Base-by-base conservation (phyloP, 2,888 invertebrate species). In the Drosophila testacea region DNA sequence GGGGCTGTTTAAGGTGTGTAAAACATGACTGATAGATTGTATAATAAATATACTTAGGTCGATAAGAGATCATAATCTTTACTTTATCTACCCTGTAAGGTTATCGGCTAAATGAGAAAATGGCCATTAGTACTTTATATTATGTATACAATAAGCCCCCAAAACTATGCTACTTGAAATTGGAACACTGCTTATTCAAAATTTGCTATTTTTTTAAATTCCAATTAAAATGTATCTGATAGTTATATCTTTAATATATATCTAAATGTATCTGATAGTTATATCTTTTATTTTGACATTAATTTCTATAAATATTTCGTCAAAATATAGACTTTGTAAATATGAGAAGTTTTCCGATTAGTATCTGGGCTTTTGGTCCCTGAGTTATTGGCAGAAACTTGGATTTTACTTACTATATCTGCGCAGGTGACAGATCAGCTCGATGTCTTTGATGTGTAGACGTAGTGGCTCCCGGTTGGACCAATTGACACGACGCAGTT, bases 361-460 rank as follows among this genome's bases (percentile, higher is more conserved):
- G n/a, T n/a, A 2, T 22, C 22, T 22, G 22, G 22, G 3, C 22
- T 7, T 32, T 32, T 52, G 51, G 56, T 36, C 42, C 32, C 42
- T 34, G 34, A 32, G 27, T 36, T 34, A 10, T n/a, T 27, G 44
- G 27, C 30, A 13, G 1, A 2, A 13, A 11, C 27, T 39, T n/a
- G 28, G 11, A 11, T 4, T 36, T 41, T 59, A 76, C 51, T 73
- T 54, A 22, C 44, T 59, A 7, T 38, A 64, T 11, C 54, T 44
- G 39, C 86, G 86, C 57, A 84, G 60, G 54, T 72, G 81, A 59
- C 87, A 86, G 13, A 88, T 28, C 28, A 88, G 57, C 56, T 89
- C 65, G 42, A 85, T 85, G n/a, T 89, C 85, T 11, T 71, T 71
- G 38, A 86, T 86, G 51, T 82, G 89, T 44, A 86, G 50, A 6